Evolutionary conservation across 2,113 vertebrate species (phyloP).

Genomic region (Gallinago jamesoni): DNA sequence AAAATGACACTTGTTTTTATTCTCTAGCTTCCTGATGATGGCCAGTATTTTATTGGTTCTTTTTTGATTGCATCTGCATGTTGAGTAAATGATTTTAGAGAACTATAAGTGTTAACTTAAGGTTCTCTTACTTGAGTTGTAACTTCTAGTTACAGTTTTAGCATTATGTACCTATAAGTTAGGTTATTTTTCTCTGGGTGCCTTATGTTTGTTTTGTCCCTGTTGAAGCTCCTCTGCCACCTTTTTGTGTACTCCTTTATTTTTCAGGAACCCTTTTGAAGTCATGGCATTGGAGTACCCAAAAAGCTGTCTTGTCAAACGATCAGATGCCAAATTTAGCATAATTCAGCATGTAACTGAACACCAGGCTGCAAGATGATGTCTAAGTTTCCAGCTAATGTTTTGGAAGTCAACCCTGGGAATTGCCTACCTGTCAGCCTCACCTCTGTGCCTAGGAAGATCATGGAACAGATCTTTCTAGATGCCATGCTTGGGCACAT

Average conservation of each 20-base stretch:
- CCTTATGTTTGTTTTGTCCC: not conserved
- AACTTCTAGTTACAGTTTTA: not conserved
- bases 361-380: not conserved
- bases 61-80: not conserved
- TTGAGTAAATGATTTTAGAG: not conserved
- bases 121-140: not conserved
- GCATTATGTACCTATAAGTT: not conserved
- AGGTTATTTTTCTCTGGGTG: not conserved
- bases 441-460: too few relatives aligned
- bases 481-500: too few relatives aligned
- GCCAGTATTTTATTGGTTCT: not conserved
- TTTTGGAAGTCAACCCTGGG: not conserved
- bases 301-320: not conserved
- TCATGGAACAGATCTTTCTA: too few relatives aligned
- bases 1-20: not conserved
- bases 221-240: not conserved
- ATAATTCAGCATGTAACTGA: not conserved
- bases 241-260: not conserved
- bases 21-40: not conserved
- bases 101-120: not conserved
- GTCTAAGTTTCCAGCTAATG: not conserved
- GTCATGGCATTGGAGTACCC: not conserved
- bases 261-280: not conserved
- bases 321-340: not conserved
- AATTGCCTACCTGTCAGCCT: too few relatives aligned